Base-by-base conservation (phyloP, 1,140 invertebrate species). In the Muscidifurax raptorellus region DNA sequence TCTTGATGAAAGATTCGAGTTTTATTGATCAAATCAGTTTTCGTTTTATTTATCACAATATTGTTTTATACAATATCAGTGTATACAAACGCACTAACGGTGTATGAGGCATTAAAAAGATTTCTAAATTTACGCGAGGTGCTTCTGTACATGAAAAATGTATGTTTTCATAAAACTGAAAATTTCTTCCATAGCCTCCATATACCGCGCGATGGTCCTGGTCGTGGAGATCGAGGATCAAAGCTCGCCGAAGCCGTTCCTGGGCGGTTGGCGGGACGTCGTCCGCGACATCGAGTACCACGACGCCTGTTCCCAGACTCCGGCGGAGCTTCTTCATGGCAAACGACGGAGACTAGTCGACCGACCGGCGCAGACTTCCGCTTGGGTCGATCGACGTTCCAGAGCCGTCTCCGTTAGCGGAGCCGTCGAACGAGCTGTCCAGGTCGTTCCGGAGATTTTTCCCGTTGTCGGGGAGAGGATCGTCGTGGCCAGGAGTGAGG, bases 271-370 rank as follows among this genome's bases (percentile, higher is more conserved):
- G 90, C 93, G 91, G 86, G 94, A 95, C 89, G 92, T 92, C 76
- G 86, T 93, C 32, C 95, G 94, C 32, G 93, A 93, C 88, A 40
- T 91, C 18, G 92, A 94, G 83, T 96, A 95, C 89, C 94, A 95
- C 87, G 94, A 96, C 90, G 94, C 94, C 7, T 94, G 92, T 87
- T 94, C 94, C 2, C 95, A 96, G 90, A 96, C 95, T 15, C 44
- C 64, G 10, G 27, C 27, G 67, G 93, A 4, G 93, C 93, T 47
- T 91, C 15, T 32, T 15, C 12, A 36, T 28, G 2, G 66, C 12
- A 6, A 85, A 7, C 12, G 79, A 80, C 13, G 80, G 71, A 69
- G 82, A 69, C 90, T 93, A 75, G 52, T 87, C 87, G 67, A 89
- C 85, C 2, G 80, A 67, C 1, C 40, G 27, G 64, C 30, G 47